Base-by-base conservation (phyloP, 2,113 vertebrate genomes). In the Girardinichthys multiradiatus region DNA sequence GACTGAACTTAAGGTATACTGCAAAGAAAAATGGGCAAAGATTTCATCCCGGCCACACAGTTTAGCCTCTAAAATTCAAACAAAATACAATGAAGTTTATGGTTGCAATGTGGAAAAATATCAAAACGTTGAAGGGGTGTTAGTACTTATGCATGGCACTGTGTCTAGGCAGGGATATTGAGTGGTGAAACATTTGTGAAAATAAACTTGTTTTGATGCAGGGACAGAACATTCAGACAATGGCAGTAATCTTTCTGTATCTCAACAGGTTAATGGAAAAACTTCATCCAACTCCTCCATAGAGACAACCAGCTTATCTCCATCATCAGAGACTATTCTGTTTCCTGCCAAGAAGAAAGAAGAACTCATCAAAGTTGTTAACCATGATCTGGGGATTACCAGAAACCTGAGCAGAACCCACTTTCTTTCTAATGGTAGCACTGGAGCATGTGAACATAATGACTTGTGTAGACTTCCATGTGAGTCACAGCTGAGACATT, bases 241-340 rank as follows among this genome's bases (percentile, higher is more conserved):
- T 26, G 65, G 10, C 13, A 72, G 10, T 83, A 68, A 85, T 66
- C 8, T 39, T 10, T 64, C 5, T 64, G 35, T 64, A 9, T 64
- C 58, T 71, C 58, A 33, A 79, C 88, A 93, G 91, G 76, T 88
- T 31, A 73, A 81, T 69, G 74, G 74, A 77, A 57, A 29, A 80
- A 57, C 64, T 2, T 72, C 66, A 19, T 13, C 61, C 9, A 64
- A 71, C 26, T 42, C 11, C 4, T 71, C 66, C 45, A 13, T 72
- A 74, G 72, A 72, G 31, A 3, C 27, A 51, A 14, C 54, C 65
- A 30, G 58, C 27, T 15, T 67, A 57, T 58, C 30, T 51, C 29
- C 33, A 48, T 60, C 57, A 65, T 76, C 58, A 45, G 54, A 79
- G 73, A 70, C 28, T 31, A 54, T 33, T 62, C 64, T 42, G 21